phyloP scores from a whole-genome alignment of 30 jellyfish, hydroid and myxozoan species.

The Mastigias papua region DNA sequence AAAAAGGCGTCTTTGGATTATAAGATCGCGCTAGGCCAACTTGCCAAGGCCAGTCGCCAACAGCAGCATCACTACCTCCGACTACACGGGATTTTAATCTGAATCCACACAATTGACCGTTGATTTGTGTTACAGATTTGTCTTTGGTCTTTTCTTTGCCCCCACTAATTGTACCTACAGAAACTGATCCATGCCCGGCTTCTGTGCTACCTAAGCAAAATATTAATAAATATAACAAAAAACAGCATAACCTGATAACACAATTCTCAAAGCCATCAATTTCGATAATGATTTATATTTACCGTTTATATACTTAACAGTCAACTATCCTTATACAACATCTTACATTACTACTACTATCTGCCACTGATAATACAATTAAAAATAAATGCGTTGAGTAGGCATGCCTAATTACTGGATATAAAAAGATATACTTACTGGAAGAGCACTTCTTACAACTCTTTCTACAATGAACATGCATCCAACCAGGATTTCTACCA shows the following conservation, averaged over 20 bases:
- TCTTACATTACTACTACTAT: too few species aligned
- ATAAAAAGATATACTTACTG: background rate
- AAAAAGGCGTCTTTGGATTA: background rate
- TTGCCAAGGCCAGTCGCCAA: conserved; percentile 69
- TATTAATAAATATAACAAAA: too few species aligned
- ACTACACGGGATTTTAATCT: conserved; percentile 49
- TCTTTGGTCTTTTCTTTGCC: background rate
- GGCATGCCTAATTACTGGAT: too few species aligned
- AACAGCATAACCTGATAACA: too few species aligned
- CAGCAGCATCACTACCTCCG: conserved; percentile 55
- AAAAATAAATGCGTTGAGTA: too few species aligned
- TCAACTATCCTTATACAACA: too few species aligned
- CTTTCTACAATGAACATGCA: conserved; percentile 56
- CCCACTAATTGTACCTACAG: background rate
- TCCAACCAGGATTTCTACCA: conserved; percentile 34
- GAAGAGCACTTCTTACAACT: conserved; percentile 40
- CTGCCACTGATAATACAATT: too few species aligned
- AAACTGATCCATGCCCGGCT: too few species aligned
- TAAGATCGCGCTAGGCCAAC: conserved; percentile 42
- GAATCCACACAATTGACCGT: conserved; percentile 31
- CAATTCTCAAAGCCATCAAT: too few species aligned
- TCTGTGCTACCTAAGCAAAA: too few species aligned
- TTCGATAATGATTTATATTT: too few species aligned
- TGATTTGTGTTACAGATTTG: background rate
- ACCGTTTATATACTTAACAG: too few species aligned